These are phyloP conservation scores for Pipistrellus kuhlii DNA, from an alignment of 2,797 vertebrate genomes.

Conservation along the genomic window DNA sequence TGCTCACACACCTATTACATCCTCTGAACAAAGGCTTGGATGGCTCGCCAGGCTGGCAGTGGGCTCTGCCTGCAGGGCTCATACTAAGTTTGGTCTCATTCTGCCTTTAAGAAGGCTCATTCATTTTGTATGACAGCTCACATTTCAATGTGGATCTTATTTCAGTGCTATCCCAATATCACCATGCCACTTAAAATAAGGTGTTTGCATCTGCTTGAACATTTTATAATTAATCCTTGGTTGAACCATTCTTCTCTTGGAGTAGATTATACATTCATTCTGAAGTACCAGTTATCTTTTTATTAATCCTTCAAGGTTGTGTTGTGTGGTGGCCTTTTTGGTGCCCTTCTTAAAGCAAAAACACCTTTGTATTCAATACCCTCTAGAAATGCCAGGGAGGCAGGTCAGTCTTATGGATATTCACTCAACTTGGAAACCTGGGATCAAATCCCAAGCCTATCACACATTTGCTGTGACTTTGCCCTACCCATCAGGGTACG, in stretches of 20 bases:
- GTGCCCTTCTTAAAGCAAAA: not conserved
- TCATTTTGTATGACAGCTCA: not conserved
- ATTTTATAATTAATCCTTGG: not conserved
- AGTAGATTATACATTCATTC: not conserved
- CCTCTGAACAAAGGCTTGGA: fast-evolving
- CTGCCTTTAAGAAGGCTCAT: not conserved
- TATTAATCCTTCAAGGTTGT: not conserved
- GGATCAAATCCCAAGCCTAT: conserved; percentile 2
- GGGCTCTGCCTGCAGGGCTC: not conserved
- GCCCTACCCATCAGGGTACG: not conserved
- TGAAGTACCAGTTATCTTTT: not conserved
- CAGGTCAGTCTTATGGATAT: not conserved
- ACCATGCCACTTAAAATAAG: not conserved
- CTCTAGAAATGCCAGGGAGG: not conserved
- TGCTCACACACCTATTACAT: not conserved
- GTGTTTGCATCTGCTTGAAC: not conserved
- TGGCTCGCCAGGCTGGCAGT: not conserved
- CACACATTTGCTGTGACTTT: not conserved
- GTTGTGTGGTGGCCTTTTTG: not conserved
- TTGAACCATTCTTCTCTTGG: not conserved
- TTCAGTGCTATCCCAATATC: not conserved
- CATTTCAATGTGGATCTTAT: not conserved
- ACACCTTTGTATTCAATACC: not conserved
- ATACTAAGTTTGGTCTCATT: not conserved
- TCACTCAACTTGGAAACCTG: not conserved